A percentile compares a stretch with the other conserved stretches of the same genome.
phyloP scores from a whole-genome alignment of 2,888 invertebrate genomes.

The Panorpa germanica region DNA sequence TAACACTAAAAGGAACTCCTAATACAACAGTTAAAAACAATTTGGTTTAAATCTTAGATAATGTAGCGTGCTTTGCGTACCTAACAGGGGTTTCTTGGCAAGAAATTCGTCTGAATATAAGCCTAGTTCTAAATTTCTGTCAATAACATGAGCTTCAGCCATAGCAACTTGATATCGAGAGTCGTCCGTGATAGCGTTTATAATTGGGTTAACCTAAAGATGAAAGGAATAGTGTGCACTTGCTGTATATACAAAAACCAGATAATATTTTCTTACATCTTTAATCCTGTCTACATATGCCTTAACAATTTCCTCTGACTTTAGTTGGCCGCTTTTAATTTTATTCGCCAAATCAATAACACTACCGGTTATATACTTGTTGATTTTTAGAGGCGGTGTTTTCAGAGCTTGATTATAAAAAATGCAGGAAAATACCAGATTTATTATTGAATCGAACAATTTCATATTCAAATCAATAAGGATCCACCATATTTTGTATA shows the following conservation, averaged over 20 bases:
- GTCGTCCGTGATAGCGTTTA: constrained; percentile 76
- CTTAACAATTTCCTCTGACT: constrained; percentile 47
- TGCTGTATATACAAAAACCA: constrained; percentile 11
- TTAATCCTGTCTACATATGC: constrained; percentile 62
- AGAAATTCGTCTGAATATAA: constrained; percentile 40
- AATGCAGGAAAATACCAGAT: no score
- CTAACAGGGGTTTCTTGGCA: constrained; percentile 56
- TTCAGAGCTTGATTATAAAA: no score
- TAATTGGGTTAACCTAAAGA: constrained; percentile 44
- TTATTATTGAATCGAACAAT: no score
- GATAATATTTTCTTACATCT: constrained; percentile 27
- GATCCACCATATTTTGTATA: no score
- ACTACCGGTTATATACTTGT: constrained; percentile 32
- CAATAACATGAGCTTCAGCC: constrained; percentile 55
- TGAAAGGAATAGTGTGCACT: constrained; percentile 1
- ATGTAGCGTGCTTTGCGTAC: no score
- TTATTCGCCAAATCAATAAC: constrained; percentile 44
- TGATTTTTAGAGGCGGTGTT: constrained; percentile 16
- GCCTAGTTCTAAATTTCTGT: constrained; percentile 40
- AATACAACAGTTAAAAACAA: constrained; percentile 26
- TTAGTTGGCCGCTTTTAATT: constrained; percentile 42
- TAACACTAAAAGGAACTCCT: constrained; percentile 85
- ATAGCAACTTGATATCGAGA: constrained; percentile 59
- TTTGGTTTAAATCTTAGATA: no score
- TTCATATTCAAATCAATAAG: no score